A percentile compares a stretch with the other conserved stretches of the same genome.
Evolutionary conservation across 53 echinoderm and acorn worm genomes (phyloP).

Genomic region (Astropecten irregularis): DNA sequence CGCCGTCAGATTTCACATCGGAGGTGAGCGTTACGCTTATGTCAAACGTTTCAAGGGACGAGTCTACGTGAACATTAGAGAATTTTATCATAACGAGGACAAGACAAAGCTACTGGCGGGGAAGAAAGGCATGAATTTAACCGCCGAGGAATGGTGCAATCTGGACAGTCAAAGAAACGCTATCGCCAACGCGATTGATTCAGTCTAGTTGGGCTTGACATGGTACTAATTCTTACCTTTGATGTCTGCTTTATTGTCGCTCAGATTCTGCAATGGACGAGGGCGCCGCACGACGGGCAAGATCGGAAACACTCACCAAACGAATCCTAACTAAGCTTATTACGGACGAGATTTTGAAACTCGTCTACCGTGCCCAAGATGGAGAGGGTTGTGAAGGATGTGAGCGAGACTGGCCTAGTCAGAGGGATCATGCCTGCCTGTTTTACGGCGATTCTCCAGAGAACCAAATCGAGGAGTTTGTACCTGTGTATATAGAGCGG

Average conservation of each 20-base stretch:
- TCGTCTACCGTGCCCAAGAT: background rate
- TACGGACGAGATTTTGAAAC: background rate
- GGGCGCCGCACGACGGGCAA: background rate
- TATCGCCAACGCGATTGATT: background rate
- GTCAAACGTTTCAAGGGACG: constrained; percentile 10
- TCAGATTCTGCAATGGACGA: background rate
- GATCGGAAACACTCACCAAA: background rate
- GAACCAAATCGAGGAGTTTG: background rate
- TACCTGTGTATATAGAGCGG: background rate
- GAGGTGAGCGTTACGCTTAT: too few species aligned
- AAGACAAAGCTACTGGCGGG: constrained; percentile 15
- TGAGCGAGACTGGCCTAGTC: constrained; percentile 3
- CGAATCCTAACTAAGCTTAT: background rate
- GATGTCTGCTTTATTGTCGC: too few species aligned
- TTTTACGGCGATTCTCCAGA: background rate
- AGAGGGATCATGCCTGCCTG: constrained; percentile 6
- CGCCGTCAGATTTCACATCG: too few species aligned
- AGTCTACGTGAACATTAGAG: constrained; percentile 5
- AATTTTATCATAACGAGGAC: background rate
- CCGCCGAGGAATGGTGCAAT: background rate
- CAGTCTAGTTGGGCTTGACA: background rate
- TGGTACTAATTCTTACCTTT: too few species aligned
- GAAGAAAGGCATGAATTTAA: constrained; percentile 37
- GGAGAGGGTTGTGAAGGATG: constrained; percentile 27
- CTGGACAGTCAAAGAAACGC: background rate